Base-by-base conservation (phyloP, 2,113 vertebrate genomes). In the Malurus melanocephalus region DNA sequence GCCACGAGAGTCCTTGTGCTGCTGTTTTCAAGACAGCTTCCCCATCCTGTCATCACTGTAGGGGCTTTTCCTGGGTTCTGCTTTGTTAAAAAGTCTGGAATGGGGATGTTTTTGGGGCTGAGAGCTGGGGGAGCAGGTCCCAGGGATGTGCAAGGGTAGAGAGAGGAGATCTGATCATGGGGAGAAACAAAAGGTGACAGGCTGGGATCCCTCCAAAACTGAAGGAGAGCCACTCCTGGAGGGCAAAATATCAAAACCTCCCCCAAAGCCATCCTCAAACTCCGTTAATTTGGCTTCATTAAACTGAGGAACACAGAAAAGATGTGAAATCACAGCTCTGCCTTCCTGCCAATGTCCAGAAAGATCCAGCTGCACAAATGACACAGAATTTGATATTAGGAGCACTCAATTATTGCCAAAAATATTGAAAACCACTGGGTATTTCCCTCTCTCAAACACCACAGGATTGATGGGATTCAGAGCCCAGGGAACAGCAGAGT, bases 1-100 rank as follows among this genome's bases (percentile, higher is more conserved):
- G 74, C 59, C 89, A 87, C 2, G 16, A 90, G 78, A 88, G 91
- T 80, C 67, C 89, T 88, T 51, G 76, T 94, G 69, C 61, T 6
- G 27, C 57, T 53, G 19, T 46, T 57, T 64, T 46, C 74, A 65
- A 55, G 74, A 43, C 16, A 27, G 24, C 53, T 78, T 90, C 84
- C 49, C 77, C 33, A 23, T 10, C 73, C 78, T 33, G 0, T 6
- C 1, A 78, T 53, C 1, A 0, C 3, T 56, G n/a, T 1, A 24
- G 43, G 6, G 82, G 87, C 32, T 85, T 53, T 79, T 62, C 82
- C 59, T 2, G 6, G 15, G 53, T 62, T 85, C 67, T 89, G 67
- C 22, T 43, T 15, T 9, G 26, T 21, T 21, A 22, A 6, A 13
- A 66, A 56, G 17, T 16, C 62, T 68, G 45, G 62, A 43, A 40